Evolutionary conservation across 2,888 invertebrate genomes (phyloP), one percentile per base, ranked within the genome.

Genomic region (Callinectes sapidus): DNA sequence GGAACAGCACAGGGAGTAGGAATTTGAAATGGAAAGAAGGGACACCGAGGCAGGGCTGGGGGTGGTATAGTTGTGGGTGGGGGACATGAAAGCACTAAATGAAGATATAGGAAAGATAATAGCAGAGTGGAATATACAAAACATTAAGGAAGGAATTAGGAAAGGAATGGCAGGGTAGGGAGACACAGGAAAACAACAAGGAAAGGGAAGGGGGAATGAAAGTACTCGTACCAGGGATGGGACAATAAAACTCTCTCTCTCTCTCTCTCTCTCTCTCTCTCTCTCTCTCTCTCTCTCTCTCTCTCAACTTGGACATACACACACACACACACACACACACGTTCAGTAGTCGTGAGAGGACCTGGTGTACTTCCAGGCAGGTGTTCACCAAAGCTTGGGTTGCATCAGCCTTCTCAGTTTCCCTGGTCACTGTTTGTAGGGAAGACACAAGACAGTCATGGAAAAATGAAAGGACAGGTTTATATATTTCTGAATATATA

Each of bases 401-500:
- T 71, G 71, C 28, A 28, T 18, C 28, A 14, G 32, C 1, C 77
- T 77, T n/a, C 32, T 77, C 32, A n/a, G 10, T 6, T n/a, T 32
- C 35, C 16, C 39, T 14, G 14, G 35, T 35, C 71, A 71, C 71
- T 71, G 71, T 28, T 28, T 28, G 10, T 13, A 71, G n/a, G 71
- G 28, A 71, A 71, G 8, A 28, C 28, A n/a, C n/a, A n/a, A 71
- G 3, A 6, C 18, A 35, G 16, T 66, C 32, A 89, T 18, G 61
- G 35, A 18, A 18, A 10, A 71, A 89, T 89, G 18, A 89, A 89
- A 89, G 39, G 23, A 66, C 13, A 54, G 55, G 16, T 55, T 23
- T 5, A 89, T 91, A 93, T 93, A 91, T 55, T 90, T 93, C 91
- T 93, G 91, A 91, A 93, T 93, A 91, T 93, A 91, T 93, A 93